Evolutionary conservation across 2,888 invertebrate genomes (phyloP).

Genomic region (Drosophila vallismaia): DNA sequence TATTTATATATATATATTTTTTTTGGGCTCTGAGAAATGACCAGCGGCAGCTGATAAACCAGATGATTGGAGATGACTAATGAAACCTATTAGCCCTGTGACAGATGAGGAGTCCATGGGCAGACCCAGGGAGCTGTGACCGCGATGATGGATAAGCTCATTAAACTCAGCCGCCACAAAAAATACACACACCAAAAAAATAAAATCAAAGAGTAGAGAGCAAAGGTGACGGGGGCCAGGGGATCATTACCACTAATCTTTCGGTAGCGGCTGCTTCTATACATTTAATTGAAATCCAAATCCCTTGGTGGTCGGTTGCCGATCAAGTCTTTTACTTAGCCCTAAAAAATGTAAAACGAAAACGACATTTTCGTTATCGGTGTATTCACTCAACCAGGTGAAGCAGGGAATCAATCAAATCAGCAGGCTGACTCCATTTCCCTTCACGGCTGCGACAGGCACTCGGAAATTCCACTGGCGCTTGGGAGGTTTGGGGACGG

Average conservation of each 20-base stretch:
- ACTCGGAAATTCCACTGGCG: constrained; percentile 25
- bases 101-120: constrained; percentile 62
- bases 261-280: constrained; percentile 72
- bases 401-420: constrained; percentile 41
- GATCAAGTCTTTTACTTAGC: constrained; percentile 36
- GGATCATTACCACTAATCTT: constrained; percentile 53
- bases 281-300: constrained; percentile 69
- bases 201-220: constrained; percentile 4
- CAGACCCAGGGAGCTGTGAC: constrained; percentile 47
- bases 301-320: constrained; percentile 56
- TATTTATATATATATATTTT: constrained; percentile 25
- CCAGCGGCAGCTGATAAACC: constrained; percentile 46
- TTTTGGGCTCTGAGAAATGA: constrained; percentile 66
- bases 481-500: constrained; percentile 12
- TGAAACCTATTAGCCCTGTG: constrained; percentile 77
- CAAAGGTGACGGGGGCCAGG: constrained; percentile 43
- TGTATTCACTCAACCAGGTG: constrained; percentile 3
- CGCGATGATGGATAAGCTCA: constrained; percentile 75
- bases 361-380: constrained; percentile 45
- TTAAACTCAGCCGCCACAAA: constrained; percentile 55
- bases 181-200: not conserved
- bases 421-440: constrained; percentile 13
- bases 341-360: constrained; percentile 9
- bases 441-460: constrained; percentile 23
- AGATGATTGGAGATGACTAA: constrained; percentile 67